phyloP scores from a whole-genome alignment of 1,140 invertebrate genomes.

The Paraescarpia echinospica region DNA sequence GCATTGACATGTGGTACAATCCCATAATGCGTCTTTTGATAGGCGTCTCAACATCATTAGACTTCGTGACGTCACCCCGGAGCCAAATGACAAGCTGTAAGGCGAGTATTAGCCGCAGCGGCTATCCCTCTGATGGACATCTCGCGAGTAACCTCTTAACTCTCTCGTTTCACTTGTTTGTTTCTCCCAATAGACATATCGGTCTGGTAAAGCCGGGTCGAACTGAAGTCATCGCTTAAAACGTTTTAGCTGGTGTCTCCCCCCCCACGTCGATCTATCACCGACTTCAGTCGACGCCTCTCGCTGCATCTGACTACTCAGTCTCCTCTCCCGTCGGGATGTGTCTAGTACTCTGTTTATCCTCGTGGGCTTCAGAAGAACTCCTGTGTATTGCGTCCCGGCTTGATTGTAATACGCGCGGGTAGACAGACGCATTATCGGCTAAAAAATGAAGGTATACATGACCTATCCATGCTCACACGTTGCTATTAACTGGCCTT shows the following conservation, averaged over 20 bases:
- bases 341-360: neutral
- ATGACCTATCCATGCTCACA: neutral
- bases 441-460: neutral
- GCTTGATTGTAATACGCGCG: neutral
- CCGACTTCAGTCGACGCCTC: neutral
- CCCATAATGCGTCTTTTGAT: neutral
- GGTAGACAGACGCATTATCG: neutral
- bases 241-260: neutral
- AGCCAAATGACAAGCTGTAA: too few species aligned
- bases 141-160: too few species aligned
- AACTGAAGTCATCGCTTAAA: neutral
- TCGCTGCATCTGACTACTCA: neutral
- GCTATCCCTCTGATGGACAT: too few species aligned
- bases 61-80: neutral
- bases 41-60: neutral
- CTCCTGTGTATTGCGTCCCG: neutral
- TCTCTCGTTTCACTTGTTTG: too few species aligned
- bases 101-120: too few species aligned
- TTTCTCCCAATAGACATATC: too few species aligned
- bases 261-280: neutral
- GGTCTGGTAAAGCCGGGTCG: neutral
- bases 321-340: neutral
- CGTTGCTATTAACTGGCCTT: neutral
- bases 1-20: neutral
- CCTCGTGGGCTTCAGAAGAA: neutral